Base-by-base conservation (phyloP, 37 sponge, comb jelly and placozoan genomes). In the Beroe ovata region DNA sequence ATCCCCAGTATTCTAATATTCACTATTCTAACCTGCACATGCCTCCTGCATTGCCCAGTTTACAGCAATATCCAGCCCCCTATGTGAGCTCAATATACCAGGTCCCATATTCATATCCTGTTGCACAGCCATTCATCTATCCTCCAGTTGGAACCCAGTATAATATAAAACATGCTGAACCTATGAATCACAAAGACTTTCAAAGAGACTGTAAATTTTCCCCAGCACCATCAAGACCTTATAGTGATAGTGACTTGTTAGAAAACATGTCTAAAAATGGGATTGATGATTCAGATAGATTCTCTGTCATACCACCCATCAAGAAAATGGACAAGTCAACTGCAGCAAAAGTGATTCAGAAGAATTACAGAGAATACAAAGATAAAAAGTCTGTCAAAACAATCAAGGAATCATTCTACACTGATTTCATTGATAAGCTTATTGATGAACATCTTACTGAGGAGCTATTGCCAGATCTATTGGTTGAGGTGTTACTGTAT, bases 401-500 rank as follows among this genome's bases (percentile, higher is more conserved):
- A 23, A 71, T 71, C 71, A 71, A 38, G 20, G 71, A 71, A 71
- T 35, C 4, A 2, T 71, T 71, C 29, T 71, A n/a, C n/a, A n/a
- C 84, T 19, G 84, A 77, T 42, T 77, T 26, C 28, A 19, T 77
- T 0, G 54, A 77, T 23, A 77, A 77, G 28, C 38, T 77, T 14
- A 77, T 77, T 25, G 84, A 77, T 42, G 84, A 77, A 19, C 54
- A 42, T 19, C 84, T 77, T 2, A 36, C 38, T 77, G 84, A 77
- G 25, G 84, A 77, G 54, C 28, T 77, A 3, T 23, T 77, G 54
- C 84, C 84, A n/a, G 84, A 77, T 40, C 16, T 77, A 1, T 77
- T 77, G 47, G 84, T 77, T 1, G 84, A 77, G 22, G 84, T 77
- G 1, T 35, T 77, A 19, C 21, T 77, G 54, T 77, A 77, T 42